Conservation (phyloP, 1,140 invertebrate species). For the Magallana angulata region DNA sequence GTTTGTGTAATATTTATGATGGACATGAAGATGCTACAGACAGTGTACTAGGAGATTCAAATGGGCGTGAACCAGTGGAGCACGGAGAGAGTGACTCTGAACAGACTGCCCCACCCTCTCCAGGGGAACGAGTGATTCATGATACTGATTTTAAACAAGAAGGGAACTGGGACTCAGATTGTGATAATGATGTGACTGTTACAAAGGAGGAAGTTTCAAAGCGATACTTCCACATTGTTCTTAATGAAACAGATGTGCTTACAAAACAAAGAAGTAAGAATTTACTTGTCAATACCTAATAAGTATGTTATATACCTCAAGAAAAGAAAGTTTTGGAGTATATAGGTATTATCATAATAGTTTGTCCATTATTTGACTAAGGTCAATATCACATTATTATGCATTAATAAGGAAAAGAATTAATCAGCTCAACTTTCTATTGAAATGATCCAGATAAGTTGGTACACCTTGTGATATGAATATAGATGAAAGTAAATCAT, state of each 20-base stretch:
- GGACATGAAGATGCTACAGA: conserved; percentile 52
- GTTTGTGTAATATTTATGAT: conserved; percentile 58
- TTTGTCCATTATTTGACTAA: no score
- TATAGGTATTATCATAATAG: no score
- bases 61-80: conserved; percentile 54
- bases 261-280: conserved; percentile 65
- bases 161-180: conserved; percentile 54
- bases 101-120: conserved; percentile 56
- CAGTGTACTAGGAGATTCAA: conserved; percentile 29
- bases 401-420: no score
- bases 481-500: no score
- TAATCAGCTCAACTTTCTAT: no score
- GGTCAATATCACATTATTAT: no score
- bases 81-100: conserved; percentile 60
- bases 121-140: conserved; percentile 46
- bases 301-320: no score
- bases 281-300: background rate
- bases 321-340: no score
- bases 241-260: conserved; percentile 45
- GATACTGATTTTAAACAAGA: conserved; percentile 54
- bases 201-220: conserved; percentile 42
- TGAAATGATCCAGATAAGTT: no score
- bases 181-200: conserved; percentile 47
- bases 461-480: no score
- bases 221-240: conserved; percentile 53